phyloP scores from a whole-genome alignment of 2,888 invertebrate genomes.

The Trichopria drosophilae region DNA sequence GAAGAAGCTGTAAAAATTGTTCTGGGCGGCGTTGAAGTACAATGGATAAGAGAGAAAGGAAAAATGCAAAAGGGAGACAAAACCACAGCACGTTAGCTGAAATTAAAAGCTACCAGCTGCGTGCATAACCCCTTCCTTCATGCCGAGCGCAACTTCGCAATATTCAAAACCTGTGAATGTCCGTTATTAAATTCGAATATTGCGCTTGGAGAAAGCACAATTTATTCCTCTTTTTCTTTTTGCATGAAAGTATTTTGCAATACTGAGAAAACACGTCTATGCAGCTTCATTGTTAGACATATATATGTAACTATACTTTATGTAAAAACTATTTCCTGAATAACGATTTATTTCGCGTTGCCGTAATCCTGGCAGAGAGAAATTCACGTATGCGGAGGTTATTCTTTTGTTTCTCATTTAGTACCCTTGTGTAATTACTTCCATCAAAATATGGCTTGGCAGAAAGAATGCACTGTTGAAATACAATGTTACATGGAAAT shows the following conservation, averaged over 20 bases:
- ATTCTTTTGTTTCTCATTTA: too few species aligned
- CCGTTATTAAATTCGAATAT: slow-evolving; percentile 44
- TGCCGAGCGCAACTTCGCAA: slow-evolving; percentile 28
- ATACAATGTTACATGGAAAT: too few species aligned
- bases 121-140: slow-evolving; percentile 18
- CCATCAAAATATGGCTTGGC: too few species aligned
- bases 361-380: too few species aligned
- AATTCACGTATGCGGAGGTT: too few species aligned
- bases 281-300: too few species aligned
- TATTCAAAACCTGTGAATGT: slow-evolving; percentile 41
- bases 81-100: slow-evolving; percentile 31
- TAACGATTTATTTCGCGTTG: too few species aligned
- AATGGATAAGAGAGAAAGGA: slow-evolving; percentile 27
- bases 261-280: too few species aligned
- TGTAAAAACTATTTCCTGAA: too few species aligned
- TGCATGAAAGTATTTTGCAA: not conserved
- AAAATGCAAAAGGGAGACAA: slow-evolving; percentile 6
- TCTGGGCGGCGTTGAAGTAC: slow-evolving; percentile 34
- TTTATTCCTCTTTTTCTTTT: slow-evolving; percentile 38
- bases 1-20: slow-evolving; percentile 33
- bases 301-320: too few species aligned
- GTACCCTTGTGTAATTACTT: too few species aligned
- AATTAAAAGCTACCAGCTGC: slow-evolving; percentile 43
- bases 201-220: slow-evolving; percentile 33
- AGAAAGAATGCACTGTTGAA: too few species aligned